Base-by-base conservation (phyloP, 2,888 invertebrate species). In the Sussaba pulchella region DNA sequence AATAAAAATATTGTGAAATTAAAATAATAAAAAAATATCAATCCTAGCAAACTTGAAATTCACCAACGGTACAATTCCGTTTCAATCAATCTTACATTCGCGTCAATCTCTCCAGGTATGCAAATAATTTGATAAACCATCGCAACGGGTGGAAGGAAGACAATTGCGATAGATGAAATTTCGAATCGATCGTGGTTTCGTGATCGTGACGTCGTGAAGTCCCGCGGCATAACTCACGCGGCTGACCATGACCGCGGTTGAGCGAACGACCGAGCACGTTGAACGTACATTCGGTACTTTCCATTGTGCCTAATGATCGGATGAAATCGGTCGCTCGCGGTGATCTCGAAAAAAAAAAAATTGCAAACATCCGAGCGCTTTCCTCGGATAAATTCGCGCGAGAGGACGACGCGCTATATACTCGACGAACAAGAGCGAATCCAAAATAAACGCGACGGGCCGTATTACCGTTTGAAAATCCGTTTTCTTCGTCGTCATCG, bases 261-360 rank as follows among this genome's bases (percentile, higher is more conserved):
- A 47, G 45, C 17, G 36, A 74, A 41, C 64, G 50, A 74, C 31
- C 54, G 67, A 64, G 36, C 36, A 31, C 63, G 59, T 17, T 10
- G 21, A 39, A 26, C 39, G 50, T 14, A 17, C 17, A 31, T 19
- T 41, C 39, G 31, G 50, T 61, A 59, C 80, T 82, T 81, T 83
- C 76, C 75, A 78, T 83, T 83, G 71, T 71, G 47, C 72, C 52
- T 54, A 59, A 79, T 73, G 66, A 81, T 66, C 47, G 50, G 43
- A 19, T 52, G 54, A 71, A 26, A 72, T 78, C 72, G 61, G 41
- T 67, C 61, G 59, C 41, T 2, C n/a, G 6, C 2, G 45, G 24
- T 19, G 36, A 45, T 43, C 54, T 69, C 26, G 43, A 75, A 67
- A 41, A 63, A 66, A 14, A 54, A 31, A 43, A 79, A 52, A 74